Evolutionary conservation across 2,888 invertebrate genomes (phyloP), one percentile per base, ranked within the genome.

Genomic region (Melolontha melolontha): DNA sequence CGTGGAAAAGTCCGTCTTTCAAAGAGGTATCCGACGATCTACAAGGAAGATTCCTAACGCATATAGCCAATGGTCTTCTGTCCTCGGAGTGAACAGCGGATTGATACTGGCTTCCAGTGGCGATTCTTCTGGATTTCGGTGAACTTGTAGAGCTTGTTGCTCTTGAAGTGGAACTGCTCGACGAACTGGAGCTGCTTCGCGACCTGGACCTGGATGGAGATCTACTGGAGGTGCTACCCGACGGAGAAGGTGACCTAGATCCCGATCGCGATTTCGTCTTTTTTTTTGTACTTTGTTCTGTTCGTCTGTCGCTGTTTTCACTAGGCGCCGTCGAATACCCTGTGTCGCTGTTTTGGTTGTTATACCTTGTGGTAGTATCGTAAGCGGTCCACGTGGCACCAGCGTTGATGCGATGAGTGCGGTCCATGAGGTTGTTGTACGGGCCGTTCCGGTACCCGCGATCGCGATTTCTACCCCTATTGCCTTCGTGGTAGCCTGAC

Each of bases 1-100:
- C 97, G 86, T 98, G 97, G 86, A 96, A 98, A 76, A 98, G 90
- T 75, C 97, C 98, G 86, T 98, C 98, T 86, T 97, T 96, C 77
- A 98, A 87, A 79, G 96, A 97, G 77, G 96, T 95, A 84, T 97
- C 97, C 82, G 92, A 90, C 78, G 95, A 96, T 78, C 96, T 88
- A 72, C 92, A 90, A 73, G 96, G 96, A 79, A 96, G 87, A 85
- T 96, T 96, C 79, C 93, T 89, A 76, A 96, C 95, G 85, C 95
- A 95, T 81, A 96, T 95, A 73, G 95, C 95, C 78, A 95, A 85
- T 69, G 95, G 94, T 79, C 94, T 88, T 77, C 91, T 87, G 77
- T 92, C 92, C 75, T 92, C 89, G 67, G 86, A 87, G 73, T 81
- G 79, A 50, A 80, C 79, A 51, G 78, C 76, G 17, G 79, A 77